Evolutionary conservation across 92 coral and sea anemone species (phyloP).

Genomic region (Plumapathes pennacea): DNA sequence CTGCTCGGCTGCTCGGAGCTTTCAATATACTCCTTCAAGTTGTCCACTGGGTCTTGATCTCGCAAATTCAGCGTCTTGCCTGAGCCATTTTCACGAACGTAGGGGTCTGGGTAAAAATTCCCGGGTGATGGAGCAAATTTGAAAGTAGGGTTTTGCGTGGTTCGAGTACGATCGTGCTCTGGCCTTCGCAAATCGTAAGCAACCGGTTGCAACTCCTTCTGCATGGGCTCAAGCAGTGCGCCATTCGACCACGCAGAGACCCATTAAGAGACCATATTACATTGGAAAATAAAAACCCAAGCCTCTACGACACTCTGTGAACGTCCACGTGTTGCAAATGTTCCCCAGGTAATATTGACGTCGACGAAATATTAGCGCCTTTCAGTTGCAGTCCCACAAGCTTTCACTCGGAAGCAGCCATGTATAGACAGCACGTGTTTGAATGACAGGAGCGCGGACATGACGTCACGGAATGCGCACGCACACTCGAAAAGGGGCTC

Average conservation of each 20-base stretch:
- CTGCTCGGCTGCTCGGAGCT: constrained; percentile 36
- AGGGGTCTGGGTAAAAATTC: constrained; percentile 49
- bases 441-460: constrained; percentile 87
- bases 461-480: constrained; percentile 82
- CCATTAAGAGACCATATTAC: constrained; percentile 82
- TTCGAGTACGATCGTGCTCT: constrained; percentile 67
- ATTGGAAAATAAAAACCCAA: constrained; percentile 37
- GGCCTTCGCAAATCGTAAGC: constrained; percentile 70
- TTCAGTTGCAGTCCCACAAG: constrained; percentile 69
- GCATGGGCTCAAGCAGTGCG: constrained; percentile 79
- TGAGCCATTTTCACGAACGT: constrained; percentile 71
- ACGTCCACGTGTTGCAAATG: constrained; percentile 70
- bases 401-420: constrained; percentile 83
- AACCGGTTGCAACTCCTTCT: constrained; percentile 61
- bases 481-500: too few species aligned
- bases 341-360: constrained; percentile 58
- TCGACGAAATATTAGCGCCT: constrained; percentile 76
- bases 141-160: constrained; percentile 56
- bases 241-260: constrained; percentile 66
- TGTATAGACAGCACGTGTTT: constrained; percentile 96
- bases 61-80: constrained; percentile 32
- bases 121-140: constrained; percentile 55
- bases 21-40: constrained; percentile 51
- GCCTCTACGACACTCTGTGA: constrained; percentile 65
- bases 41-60: constrained; percentile 68